Conservation (phyloP, 2,888 invertebrate genomes). For the Sphecodes monilicornis region DNA sequence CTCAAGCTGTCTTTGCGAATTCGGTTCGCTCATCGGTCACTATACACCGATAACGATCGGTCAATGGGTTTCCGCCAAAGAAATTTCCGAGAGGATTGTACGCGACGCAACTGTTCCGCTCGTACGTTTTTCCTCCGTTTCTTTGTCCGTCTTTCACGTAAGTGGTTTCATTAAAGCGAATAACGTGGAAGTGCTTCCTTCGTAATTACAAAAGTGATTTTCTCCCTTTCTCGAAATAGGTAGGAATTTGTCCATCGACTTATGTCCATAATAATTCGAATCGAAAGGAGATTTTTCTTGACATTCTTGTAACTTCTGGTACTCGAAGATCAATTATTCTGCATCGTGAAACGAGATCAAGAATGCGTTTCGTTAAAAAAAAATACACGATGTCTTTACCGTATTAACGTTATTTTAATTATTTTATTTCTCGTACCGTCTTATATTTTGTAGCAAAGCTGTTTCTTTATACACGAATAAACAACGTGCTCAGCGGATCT, state of each 20-base stretch:
- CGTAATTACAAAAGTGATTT: conserved; percentile 8
- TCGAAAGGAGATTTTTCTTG: not conserved
- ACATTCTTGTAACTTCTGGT: not conserved
- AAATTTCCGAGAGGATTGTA: not conserved
- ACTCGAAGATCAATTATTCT: not conserved
- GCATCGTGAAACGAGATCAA: not conserved
- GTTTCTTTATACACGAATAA: not conserved
- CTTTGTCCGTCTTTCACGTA: not conserved
- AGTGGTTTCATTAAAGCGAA: conserved; percentile 8
- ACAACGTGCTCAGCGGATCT: conserved; percentile 2
- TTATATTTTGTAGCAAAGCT: not conserved
- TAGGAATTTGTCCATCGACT: not conserved
- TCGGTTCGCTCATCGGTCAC: not conserved
- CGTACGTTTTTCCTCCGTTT: not conserved
- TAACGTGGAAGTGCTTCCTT: not conserved
- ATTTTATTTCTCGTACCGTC: not conserved
- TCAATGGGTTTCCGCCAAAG: conserved; percentile 9
- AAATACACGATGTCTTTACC: not conserved
- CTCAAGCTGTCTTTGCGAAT: not conserved
- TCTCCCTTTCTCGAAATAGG: not conserved
- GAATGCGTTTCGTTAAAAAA: not conserved
- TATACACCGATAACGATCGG: not conserved
- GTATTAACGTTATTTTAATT: not conserved
- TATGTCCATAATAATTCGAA: not conserved
- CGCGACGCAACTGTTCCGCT: not conserved